These are phyloP conservation scores for Argya squamiceps DNA, from an alignment of 2,797 vertebrate species.

Conservation along the genomic window DNA sequence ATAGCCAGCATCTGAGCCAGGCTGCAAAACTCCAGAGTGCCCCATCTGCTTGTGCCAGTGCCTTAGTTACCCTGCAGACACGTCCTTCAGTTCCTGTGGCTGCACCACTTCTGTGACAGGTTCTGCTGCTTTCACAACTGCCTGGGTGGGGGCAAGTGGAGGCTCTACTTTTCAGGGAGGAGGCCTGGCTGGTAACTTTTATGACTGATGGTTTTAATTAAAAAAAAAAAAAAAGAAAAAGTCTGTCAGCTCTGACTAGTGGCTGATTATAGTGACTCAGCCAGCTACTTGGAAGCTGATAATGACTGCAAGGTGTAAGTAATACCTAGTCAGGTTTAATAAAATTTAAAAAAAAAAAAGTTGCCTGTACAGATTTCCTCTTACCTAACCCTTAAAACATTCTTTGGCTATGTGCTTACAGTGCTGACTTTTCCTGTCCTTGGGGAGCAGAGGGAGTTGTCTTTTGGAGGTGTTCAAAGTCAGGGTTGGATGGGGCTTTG, in stretches of 20 bases:
- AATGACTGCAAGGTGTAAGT: background rate
- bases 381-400: background rate
- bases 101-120: background rate
- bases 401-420: background rate
- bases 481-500: background rate
- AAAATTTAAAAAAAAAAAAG: background rate
- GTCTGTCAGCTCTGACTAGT: background rate
- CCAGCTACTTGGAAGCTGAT: conserved; percentile 7
- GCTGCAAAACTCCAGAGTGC: background rate
- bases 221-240: background rate
- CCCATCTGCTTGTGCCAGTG: background rate
- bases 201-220: background rate
- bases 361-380: background rate
- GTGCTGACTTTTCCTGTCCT: background rate
- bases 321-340: background rate
- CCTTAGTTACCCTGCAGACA: background rate
- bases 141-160: background rate
- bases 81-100: background rate
- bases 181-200: background rate
- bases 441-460: background rate
- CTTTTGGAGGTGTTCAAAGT: background rate
- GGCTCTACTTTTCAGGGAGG: background rate
- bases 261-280: background rate
- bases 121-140: conserved; percentile 38
- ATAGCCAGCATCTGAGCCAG: background rate